Evolutionary conservation across 2,797 vertebrate genomes (phyloP).

Genomic region (Cuniculus paca): DNA sequence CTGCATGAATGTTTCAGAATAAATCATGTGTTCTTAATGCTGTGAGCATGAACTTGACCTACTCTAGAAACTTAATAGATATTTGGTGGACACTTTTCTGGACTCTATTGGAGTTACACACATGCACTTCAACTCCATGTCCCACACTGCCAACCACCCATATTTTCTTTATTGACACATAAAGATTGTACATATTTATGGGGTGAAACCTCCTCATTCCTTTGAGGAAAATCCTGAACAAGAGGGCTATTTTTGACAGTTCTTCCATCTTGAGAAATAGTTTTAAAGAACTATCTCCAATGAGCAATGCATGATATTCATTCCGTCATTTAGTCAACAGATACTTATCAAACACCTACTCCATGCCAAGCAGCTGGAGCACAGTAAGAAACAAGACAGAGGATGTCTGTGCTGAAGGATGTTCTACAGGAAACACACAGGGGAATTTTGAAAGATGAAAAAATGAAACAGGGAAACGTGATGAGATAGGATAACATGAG

Average conservation of each 20-base stretch:
- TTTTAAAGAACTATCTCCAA: neutral
- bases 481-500: neutral
- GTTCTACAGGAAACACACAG: neutral
- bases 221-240: conserved; percentile 27
- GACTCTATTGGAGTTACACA: neutral
- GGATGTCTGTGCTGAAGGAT: neutral
- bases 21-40: conserved; percentile 15
- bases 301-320: neutral
- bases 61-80: neutral
- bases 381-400: neutral
- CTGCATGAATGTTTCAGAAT: neutral
- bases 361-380: neutral
- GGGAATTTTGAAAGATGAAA: neutral
- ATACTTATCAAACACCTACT: neutral
- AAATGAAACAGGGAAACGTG: neutral
- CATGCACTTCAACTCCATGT: neutral
- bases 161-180: neutral
- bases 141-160: neutral
- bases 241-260: neutral
- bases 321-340: neutral
- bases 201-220: neutral
- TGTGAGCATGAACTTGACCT: conserved; percentile 2
- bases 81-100: neutral
- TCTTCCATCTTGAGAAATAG: conserved; percentile 30
- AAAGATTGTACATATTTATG: neutral